A percentile compares a stretch with the other conserved stretches of the same genome.
Conservation (phyloP, 2,888 invertebrate genomes). For the Nephrotoma flavescens region DNA sequence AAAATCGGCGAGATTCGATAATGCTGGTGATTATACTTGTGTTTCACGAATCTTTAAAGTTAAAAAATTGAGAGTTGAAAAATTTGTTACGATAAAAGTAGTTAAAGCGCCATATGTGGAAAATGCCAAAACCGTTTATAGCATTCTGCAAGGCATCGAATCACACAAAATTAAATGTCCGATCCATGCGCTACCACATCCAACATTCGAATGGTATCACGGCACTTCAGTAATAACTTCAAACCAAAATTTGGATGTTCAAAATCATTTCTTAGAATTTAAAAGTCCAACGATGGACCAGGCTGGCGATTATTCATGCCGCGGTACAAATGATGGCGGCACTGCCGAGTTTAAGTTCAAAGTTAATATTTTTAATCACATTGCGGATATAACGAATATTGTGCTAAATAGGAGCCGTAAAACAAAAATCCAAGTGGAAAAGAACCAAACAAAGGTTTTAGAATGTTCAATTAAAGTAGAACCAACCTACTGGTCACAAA, state of each 20-base stretch:
- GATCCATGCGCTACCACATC: not conserved
- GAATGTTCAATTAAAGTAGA: not conserved
- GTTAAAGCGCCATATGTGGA: not conserved
- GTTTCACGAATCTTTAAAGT: not conserved
- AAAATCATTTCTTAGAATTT: not conserved
- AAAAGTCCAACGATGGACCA: not conserved
- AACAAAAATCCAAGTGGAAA: not conserved
- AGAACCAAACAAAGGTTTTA: not conserved
- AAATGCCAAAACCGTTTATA: not conserved
- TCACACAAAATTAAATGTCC: not conserved
- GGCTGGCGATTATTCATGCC: not conserved
- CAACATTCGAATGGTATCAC: not conserved
- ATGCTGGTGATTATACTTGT: not conserved
- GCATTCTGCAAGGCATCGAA: not conserved
- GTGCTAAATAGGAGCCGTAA: not conserved
- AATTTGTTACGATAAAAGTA: not conserved
- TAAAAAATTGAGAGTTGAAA: not conserved
- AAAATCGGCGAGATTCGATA: not conserved
- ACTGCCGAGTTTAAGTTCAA: not conserved
- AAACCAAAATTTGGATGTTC: not conserved
- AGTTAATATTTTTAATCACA: not conserved
- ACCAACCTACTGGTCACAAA: not conserved
- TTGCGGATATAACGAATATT: not conserved
- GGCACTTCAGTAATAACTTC: not conserved
- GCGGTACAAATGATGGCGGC: not conserved